phyloP scores from a whole-genome alignment of 1,140 invertebrate genomes.

The Agrypnia vestita region DNA sequence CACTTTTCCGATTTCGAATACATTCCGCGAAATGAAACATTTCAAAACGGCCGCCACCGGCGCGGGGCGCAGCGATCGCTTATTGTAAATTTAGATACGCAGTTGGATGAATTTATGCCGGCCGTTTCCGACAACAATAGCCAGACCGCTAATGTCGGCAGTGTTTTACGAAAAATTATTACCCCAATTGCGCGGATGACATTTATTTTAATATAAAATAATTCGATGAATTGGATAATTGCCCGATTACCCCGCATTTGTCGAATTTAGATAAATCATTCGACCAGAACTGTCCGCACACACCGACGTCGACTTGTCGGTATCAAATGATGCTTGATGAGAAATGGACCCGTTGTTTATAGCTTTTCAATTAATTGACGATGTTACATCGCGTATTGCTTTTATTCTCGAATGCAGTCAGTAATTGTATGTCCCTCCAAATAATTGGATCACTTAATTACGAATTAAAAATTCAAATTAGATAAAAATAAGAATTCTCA shows the following conservation, averaged over 20 bases:
- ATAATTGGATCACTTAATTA: too few species aligned
- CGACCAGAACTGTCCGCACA: slow-evolving; percentile 43
- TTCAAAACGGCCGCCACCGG: slow-evolving; percentile 38
- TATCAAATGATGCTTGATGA: not conserved
- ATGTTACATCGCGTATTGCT: not conserved
- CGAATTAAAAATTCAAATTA: too few species aligned
- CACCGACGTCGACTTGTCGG: not conserved
- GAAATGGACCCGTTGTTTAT: slow-evolving; percentile 14
- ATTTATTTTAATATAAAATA: slow-evolving; percentile 62
- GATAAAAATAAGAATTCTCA: too few species aligned
- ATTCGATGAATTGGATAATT: slow-evolving; percentile 61
- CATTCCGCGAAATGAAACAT: slow-evolving; percentile 48
- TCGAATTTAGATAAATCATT: slow-evolving; percentile 57
- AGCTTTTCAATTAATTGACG: slow-evolving; percentile 22
- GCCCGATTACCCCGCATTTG: slow-evolving; percentile 45
- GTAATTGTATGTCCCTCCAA: too few species aligned
- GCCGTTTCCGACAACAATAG: slow-evolving; percentile 56
- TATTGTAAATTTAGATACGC: slow-evolving; percentile 49
- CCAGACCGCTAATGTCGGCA: slow-evolving; percentile 49
- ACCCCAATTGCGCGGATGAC: slow-evolving; percentile 59
- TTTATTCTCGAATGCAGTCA: too few species aligned
- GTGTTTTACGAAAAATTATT: slow-evolving; percentile 58
- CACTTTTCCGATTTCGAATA: slow-evolving; percentile 44
- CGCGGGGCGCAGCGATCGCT: slow-evolving; percentile 18
- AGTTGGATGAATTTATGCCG: slow-evolving; percentile 44